phyloP scores from a whole-genome alignment of 2,888 invertebrate species.

The Sesia bembeciformis region DNA sequence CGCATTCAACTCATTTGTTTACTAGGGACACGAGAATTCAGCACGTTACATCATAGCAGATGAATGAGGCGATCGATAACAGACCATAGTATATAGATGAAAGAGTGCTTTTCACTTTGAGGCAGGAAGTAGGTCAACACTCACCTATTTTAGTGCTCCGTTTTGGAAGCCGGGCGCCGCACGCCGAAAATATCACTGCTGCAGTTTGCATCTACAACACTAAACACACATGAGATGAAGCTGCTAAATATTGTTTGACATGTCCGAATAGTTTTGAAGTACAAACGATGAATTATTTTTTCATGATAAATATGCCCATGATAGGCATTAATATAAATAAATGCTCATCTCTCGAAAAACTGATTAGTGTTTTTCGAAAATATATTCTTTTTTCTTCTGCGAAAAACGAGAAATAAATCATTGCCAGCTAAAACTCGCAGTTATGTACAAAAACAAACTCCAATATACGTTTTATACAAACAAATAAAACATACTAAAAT shows the following conservation, averaged over 20 bases:
- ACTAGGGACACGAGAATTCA: not conserved
- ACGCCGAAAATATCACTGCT: slow-evolving; percentile 54
- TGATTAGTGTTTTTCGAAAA: too few species aligned
- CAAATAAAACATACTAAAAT: not conserved
- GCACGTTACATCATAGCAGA: slow-evolving; percentile 1
- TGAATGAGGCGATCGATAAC: slow-evolving; percentile 11
- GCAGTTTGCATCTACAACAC: slow-evolving; percentile 48
- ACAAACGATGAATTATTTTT: too few species aligned
- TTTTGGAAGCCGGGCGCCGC: slow-evolving; percentile 46
- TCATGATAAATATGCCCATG: too few species aligned
- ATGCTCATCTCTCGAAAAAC: too few species aligned
- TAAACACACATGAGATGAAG: slow-evolving; percentile 23
- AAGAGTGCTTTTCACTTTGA: slow-evolving; percentile 23
- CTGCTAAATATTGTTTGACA: too few species aligned
- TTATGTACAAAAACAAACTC: too few species aligned
- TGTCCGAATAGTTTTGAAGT: too few species aligned
- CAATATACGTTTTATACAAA: too few species aligned
- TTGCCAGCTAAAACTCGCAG: too few species aligned
- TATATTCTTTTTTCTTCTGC: too few species aligned
- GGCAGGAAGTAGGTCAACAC: slow-evolving; percentile 53
- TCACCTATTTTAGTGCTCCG: slow-evolving; percentile 54
- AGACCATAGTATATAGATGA: slow-evolving; percentile 12
- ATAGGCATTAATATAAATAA: too few species aligned
- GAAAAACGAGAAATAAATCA: too few species aligned
- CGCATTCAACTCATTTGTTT: slow-evolving; percentile 3